A percentile compares a stretch with the other conserved stretches of the same genome.
phyloP scores from a whole-genome alignment of 2,888 invertebrate species.

The Mythimna albipuncta region DNA sequence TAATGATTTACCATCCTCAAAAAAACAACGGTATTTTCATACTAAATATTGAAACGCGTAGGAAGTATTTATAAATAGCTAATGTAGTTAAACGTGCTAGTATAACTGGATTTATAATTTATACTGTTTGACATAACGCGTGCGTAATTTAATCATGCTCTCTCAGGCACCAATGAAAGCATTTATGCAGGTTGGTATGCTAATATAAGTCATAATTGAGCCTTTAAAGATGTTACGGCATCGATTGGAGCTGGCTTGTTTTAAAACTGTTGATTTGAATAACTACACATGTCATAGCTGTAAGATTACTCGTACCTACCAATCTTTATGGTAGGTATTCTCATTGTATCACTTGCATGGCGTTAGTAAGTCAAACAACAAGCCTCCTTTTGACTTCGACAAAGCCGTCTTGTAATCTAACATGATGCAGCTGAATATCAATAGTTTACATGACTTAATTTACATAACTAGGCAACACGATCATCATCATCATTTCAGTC shows the following conservation, averaged over 20 bases:
- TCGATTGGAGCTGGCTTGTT: neutral
- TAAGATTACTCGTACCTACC: neutral
- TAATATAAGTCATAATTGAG: conserved; percentile 22
- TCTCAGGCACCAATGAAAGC: conserved; percentile 8
- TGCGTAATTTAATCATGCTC: conserved; percentile 45
- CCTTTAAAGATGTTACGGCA: conserved; percentile 25
- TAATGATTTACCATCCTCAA: too few species aligned
- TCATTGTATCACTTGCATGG: neutral
- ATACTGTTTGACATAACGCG: conserved; percentile 40
- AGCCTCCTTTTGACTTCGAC: too few species aligned
- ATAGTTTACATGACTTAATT: too few species aligned
- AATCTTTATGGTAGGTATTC: neutral
- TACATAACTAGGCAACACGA: too few species aligned
- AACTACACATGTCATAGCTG: too few species aligned
- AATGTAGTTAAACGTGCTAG: conserved; percentile 7
- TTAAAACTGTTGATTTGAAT: neutral
- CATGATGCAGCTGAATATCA: too few species aligned
- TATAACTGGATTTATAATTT: conserved; percentile 50
- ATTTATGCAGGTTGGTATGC: conserved; percentile 28
- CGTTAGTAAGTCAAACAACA: neutral
- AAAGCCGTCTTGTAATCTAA: too few species aligned
- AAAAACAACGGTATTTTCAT: conserved; percentile 4
- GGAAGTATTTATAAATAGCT: conserved; percentile 5
- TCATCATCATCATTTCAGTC: too few species aligned
- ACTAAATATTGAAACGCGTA: conserved; percentile 39